Evolutionary conservation across 1,140 invertebrate species (phyloP), one percentile per base, ranked within the genome.

Genomic region (Sitobion miscanthi): DNA sequence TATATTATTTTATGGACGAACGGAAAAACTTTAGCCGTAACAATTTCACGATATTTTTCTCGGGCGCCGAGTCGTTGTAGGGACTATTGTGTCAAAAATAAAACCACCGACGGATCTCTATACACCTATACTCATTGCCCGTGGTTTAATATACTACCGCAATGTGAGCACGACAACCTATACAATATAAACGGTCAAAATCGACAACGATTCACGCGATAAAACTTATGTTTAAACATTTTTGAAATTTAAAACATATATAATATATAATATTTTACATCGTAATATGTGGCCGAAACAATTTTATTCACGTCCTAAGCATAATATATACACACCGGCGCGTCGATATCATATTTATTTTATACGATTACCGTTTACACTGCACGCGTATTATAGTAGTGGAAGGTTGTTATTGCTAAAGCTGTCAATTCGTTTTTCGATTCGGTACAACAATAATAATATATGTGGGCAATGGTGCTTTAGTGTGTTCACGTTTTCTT

Each of bases 351-450:
- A 77, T 77, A 77, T 77, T 77, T 77, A 77, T 77, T 77, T 77
- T 77, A 77, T 77, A 14, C 62, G 62, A 77, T 77, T 77, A 77
- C 17, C 62, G 62, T 77, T 77, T 77, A 77, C n/a, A 77, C n/a
- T 77, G 20, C 30, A 62, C 23, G 57, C 49, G 49, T 52, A 42
- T 4, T 52, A 42, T 4, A 52, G 49, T 52, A 52, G 49, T n/a
- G 14, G 30, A 17, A 20, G 62, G 62, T 77, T 77, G 62, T 77
- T 77, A 77, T 77, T 77, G 62, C 62, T 77, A 77, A 77, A 77
- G 62, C 62, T 77, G 62, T 77, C 62, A 77, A 77, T 77, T 77
- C 62, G 62, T 77, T 77, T 77, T 77, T 77, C 62, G 62, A 77
- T 77, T 77, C n/a, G 62, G 30, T n/a, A n/a, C 30, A n/a, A 77